A percentile compares a stretch with the other conserved stretches of the same genome.
phyloP scores from a whole-genome alignment of 1,140 invertebrate species.

The Drosophila yakuba region DNA sequence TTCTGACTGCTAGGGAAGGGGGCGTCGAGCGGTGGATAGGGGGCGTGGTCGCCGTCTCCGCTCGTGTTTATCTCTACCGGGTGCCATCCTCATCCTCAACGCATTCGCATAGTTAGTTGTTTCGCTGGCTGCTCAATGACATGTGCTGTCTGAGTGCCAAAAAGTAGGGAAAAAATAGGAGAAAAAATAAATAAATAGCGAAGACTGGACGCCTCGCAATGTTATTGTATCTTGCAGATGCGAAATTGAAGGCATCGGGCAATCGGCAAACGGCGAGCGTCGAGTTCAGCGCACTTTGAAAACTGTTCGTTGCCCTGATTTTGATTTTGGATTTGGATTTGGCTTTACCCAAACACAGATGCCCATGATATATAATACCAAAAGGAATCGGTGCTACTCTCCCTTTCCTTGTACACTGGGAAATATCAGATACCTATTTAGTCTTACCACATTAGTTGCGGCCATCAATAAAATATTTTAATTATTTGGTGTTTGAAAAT shows the following conservation, averaged over 20 bases:
- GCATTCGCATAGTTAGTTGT: conserved; percentile 60
- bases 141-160: conserved; percentile 74
- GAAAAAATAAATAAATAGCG: conserved; percentile 6
- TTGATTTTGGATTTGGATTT: conserved; percentile 34
- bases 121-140: conserved; percentile 68
- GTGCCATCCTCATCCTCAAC: conserved; percentile 17
- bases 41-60: conserved; percentile 21
- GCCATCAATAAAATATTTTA: too few species aligned
- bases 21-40: not conserved
- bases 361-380: conserved; percentile 14
- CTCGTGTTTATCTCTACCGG: conserved; percentile 43
- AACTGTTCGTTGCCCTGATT: conserved; percentile 67
- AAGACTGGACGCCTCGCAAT: conserved; percentile 55
- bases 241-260: conserved; percentile 37
- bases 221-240: conserved; percentile 67
- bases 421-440: not conserved
- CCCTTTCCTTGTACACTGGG: not conserved
- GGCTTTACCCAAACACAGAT: conserved; percentile 32
- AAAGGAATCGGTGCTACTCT: not conserved
- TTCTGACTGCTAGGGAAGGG: conserved; percentile 20
- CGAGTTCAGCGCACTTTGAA: conserved; percentile 75
- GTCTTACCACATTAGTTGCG: too few species aligned
- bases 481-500: too few species aligned
- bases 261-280: conserved; percentile 6
- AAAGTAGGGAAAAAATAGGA: conserved; percentile 27